Base-by-base conservation (phyloP, 2,888 invertebrate species). In the Acanthosoma haemorrhoidale region DNA sequence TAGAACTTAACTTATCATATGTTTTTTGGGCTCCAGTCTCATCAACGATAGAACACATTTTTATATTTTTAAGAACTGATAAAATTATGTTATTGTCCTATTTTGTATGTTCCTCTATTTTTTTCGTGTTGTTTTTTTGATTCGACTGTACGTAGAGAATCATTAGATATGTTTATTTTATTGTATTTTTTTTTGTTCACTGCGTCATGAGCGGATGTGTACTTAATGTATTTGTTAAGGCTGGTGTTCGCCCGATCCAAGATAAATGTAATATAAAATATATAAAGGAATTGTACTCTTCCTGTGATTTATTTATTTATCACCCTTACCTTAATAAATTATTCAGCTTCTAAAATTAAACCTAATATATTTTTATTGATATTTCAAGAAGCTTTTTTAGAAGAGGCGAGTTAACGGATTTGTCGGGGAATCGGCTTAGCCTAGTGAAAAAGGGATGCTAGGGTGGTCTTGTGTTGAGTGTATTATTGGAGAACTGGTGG, bases 241-340 rank as follows among this genome's bases (percentile, higher is more conserved):
- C 64, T 64, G 64, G 64, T 39, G 15, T 41, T 31, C 41, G 64
- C 64, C 64, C 64, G 64, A 41, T 64, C 64, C 64, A 64, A 64
- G 21, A 60, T 73, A 69, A 72, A 69, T 73, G 72, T 73, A 69
- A 71, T 68, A 68, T 61, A 70, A n/a, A n/a, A n/a, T 68, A 71
- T 68, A 68, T 68, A 72, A 72, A 72, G 70, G 69, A 71, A 73
- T 73, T 73, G 72, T 73, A 73, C 59, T 68, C 68, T 58, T 59
- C 21, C n/a, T 36, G 9, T 21, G 9, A 18, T 59, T 57, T 6
- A 31, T 32, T 51, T 67, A 38, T 34, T 51, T 41, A 32, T 25
- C 2, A 16, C 18, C 57, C 16, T 51, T n/a, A 51, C 51, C 51
- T 25, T 25, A 0, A 21, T 4, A n/a, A 4, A 25, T n/a, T n/a